Evolutionary conservation across 2,888 invertebrate genomes (phyloP), one percentile per base, ranked within the genome.

Genomic region (Amphimallon solstitiale): DNA sequence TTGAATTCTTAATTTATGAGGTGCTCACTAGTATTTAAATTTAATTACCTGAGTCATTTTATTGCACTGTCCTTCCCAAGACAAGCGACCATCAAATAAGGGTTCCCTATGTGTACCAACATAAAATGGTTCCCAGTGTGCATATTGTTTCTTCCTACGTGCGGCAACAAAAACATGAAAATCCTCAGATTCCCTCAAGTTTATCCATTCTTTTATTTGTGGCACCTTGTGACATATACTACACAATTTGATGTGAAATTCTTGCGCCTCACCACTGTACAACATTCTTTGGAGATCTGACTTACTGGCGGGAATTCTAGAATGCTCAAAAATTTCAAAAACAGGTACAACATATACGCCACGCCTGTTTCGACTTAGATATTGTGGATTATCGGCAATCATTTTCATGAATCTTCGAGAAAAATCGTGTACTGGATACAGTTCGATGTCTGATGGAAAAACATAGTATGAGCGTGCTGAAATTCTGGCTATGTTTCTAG

Each of bases 271-370:
- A 80, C 70, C 75, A 78, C 83, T 81, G 23, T 71, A 66, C 56
- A 79, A 72, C 78, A 71, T 64, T 45, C 46, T 14, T 63, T 71
- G 66, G 14, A 75, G 83, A 75, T 91, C 88, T 9, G 87, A 87
- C 82, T 92, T 92, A 69, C 89, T 89, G 72, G 84, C 84, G 74
- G 91, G 91, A 77, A 90, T 87, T 83, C 84, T 78, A 85, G 85
- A 68, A 83, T 84, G 59, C 80, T 35, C 14, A 3, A 43, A 19
- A 5, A 79, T 67, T 68, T 79, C 78, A 56, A 78, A 79, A 60
- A 79, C 67, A 0, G 78, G 77, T 19, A 78, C 43, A 7, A 77
- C 78, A 56, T 76, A 79, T 0, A 77, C 77, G 37, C 73, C 73
- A 19, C 40, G 72, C 5, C 68, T 65, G 0, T 65, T 56, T 1